Conservation (phyloP, 2,113 vertebrate genomes). For the Sceloporus undulatus region DNA sequence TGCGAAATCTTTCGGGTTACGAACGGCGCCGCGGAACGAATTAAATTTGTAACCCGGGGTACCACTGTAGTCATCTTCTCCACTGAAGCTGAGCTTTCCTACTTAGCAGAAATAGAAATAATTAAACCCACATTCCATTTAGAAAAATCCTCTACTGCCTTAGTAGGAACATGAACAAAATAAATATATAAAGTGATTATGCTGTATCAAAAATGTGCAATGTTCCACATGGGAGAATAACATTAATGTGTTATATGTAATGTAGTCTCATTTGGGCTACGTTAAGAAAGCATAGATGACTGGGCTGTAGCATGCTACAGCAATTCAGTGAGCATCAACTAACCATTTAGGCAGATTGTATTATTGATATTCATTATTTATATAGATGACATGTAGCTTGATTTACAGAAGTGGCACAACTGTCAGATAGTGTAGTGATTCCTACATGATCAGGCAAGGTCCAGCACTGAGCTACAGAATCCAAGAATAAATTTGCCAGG, state of each 20-base stretch:
- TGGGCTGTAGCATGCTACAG: neutral
- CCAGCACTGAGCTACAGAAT: neutral
- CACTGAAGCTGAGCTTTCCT: too few species aligned
- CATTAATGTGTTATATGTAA: constrained; percentile 55
- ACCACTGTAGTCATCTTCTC: too few species aligned
- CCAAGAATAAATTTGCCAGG: neutral
- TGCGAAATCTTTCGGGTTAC: too few species aligned
- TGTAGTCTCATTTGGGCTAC: constrained; percentile 33
- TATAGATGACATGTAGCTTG: neutral
- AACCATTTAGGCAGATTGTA: neutral
- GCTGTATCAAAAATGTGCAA: too few species aligned
- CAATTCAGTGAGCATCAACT: neutral
- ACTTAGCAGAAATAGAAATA: too few species aligned
- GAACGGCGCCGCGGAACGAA: too few species aligned
- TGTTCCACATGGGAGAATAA: too few species aligned
- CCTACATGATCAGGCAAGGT: neutral
- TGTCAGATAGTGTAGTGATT: neutral
- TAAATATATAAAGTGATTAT: too few species aligned
- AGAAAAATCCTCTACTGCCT: too few species aligned
- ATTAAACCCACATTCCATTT: too few species aligned
- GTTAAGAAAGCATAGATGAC: neutral
- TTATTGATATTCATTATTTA: neutral
- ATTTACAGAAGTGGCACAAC: neutral
- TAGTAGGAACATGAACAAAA: too few species aligned
- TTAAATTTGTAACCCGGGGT: too few species aligned